Evolutionary conservation across 92 coral and sea anemone genomes (phyloP).

Genomic region (Heteractis magnifica): DNA sequence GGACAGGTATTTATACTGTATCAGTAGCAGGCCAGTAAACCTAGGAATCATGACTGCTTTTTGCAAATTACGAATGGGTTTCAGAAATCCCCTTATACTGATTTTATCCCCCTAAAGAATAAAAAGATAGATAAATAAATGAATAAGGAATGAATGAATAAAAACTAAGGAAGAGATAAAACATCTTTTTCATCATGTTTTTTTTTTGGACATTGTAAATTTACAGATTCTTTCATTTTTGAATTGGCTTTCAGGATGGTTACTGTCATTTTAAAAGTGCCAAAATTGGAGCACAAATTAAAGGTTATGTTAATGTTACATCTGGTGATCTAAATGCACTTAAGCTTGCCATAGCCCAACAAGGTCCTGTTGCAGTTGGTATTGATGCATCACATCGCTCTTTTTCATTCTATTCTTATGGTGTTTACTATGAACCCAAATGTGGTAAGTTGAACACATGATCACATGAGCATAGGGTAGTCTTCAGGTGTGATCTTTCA

Average conservation of each 20-base stretch:
- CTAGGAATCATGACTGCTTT: neutral
- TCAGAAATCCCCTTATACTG: no score
- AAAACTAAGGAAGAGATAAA: no score
- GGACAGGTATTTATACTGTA: conserved; percentile 55
- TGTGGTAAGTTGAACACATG: conserved; percentile 71
- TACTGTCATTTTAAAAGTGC: conserved; percentile 77
- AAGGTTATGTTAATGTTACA: conserved; percentile 89
- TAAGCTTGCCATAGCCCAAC: conserved; percentile 80
- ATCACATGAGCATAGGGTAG: no score
- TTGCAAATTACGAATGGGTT: no score
- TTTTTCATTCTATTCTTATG: conserved; percentile 87
- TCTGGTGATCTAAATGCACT: conserved; percentile 84
- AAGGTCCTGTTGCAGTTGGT: conserved; percentile 90
- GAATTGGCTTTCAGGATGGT: conserved; percentile 68
- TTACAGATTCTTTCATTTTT: neutral
- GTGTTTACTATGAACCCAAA: conserved; percentile 93
- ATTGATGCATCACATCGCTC: conserved; percentile 98
- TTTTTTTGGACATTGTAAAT: neutral
- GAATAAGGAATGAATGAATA: no score
- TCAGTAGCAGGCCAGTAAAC: neutral
- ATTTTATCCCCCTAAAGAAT: neutral
- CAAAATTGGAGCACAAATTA: conserved; percentile 75
- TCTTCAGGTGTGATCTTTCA: neutral
- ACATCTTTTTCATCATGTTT: neutral
- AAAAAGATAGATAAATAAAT: neutral